These are phyloP conservation scores for Pemphigus obesinymphae DNA, from an alignment of 1,140 invertebrate genomes.

Conservation along the genomic window DNA sequence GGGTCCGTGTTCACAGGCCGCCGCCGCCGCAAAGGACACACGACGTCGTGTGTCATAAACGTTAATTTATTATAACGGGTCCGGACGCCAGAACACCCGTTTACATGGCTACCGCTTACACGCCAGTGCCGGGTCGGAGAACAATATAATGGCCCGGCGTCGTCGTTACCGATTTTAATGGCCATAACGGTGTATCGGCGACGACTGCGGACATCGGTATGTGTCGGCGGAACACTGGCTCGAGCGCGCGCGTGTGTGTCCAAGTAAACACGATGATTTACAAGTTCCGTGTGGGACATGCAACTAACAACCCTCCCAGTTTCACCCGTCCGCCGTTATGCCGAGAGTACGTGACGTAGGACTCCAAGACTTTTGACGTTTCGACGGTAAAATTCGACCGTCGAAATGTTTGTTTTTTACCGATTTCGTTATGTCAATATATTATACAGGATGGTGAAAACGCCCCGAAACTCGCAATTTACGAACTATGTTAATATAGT, in stretches of 20 bases:
- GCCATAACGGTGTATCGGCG: background rate
- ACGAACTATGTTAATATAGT: no score
- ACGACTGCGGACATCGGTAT: no score
- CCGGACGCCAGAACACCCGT: background rate
- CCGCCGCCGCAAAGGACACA: background rate
- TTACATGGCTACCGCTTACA: background rate
- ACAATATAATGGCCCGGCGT: background rate
- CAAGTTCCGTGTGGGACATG: background rate
- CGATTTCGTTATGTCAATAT: no score
- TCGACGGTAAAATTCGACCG: background rate
- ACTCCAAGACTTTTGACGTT: background rate
- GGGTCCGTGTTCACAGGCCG: background rate
- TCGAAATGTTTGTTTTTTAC: no score
- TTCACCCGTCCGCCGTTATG: background rate
- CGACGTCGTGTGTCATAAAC: conserved; percentile 7
- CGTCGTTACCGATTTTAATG: background rate
- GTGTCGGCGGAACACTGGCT: no score
- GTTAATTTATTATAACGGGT: conserved; percentile 7
- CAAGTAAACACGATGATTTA: background rate
- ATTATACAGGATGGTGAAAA: no score
- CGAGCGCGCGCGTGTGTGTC: no score
- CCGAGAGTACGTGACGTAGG: background rate
- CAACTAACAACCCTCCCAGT: no score
- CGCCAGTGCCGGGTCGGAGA: no score
- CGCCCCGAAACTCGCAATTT: no score